Evolutionary conservation across 2,113 vertebrate genomes (phyloP).

Genomic region (Grammomys dolichurus): DNA sequence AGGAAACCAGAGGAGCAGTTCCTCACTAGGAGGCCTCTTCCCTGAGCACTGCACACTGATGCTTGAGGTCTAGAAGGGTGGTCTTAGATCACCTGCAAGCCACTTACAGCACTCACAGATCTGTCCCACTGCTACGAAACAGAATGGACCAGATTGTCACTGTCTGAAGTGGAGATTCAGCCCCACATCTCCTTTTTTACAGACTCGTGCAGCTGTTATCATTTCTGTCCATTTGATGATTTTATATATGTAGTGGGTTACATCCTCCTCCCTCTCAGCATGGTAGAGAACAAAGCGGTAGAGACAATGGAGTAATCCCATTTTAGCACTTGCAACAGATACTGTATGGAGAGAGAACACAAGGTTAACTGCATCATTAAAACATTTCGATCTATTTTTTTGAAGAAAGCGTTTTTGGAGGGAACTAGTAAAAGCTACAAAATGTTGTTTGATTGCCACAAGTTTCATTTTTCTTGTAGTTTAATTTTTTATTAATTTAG

Average conservation of each 20-base stretch:
- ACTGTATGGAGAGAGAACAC: not conserved
- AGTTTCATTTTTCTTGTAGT: not conserved
- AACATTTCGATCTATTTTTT: not conserved
- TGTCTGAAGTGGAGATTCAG: rapidly evolving
- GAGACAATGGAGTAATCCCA: too few relatives aligned
- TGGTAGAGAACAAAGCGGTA: not conserved
- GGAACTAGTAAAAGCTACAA: not conserved
- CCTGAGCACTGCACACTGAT: rapidly evolving
- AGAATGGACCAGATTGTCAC: rapidly evolving
- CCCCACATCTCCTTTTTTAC: rapidly evolving
- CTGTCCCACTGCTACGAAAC: not conserved
- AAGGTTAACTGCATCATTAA: not conserved
- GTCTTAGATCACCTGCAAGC: not conserved
- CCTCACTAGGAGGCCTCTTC: not conserved
- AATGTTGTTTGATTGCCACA: not conserved
- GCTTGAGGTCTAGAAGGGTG: rapidly evolving
- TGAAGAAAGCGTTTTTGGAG: not conserved
- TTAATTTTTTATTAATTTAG: not conserved
- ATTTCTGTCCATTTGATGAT: not conserved
- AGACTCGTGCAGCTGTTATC: rapidly evolving
- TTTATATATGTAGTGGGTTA: rapidly evolving
- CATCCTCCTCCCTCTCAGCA: too few relatives aligned
- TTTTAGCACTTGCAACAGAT: not conserved
- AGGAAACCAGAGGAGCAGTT: too few relatives aligned
- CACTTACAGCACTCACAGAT: rapidly evolving